These are phyloP conservation scores for Thalassarche chlororhynchos DNA, from an alignment of 2,113 vertebrate genomes.

Conservation along the genomic window DNA sequence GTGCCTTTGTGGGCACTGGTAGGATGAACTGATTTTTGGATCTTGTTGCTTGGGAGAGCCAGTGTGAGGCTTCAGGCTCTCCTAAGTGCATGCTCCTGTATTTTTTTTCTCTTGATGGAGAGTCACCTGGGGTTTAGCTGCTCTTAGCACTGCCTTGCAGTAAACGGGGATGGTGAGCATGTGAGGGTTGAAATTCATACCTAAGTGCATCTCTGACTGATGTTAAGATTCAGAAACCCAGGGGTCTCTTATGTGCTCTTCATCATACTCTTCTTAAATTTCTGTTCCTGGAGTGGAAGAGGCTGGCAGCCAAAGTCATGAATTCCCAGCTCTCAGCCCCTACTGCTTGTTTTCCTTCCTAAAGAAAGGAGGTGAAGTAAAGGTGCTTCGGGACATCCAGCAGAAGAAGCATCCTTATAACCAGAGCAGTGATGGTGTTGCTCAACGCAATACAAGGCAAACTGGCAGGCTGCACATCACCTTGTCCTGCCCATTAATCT, in stretches of 20 bases:
- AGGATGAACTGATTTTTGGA: background rate
- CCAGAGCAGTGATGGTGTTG: background rate
- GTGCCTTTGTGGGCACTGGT: background rate
- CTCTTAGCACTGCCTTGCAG: background rate
- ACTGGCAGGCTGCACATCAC: background rate
- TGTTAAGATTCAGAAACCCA: background rate
- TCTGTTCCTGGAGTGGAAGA: background rate
- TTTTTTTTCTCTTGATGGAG: background rate
- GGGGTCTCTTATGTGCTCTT: background rate
- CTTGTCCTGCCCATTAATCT: background rate
- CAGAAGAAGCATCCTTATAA: background rate
- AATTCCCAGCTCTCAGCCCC: background rate
- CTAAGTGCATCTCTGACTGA: background rate
- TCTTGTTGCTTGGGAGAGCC: background rate
- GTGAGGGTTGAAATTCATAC: background rate
- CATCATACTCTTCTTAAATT: background rate
- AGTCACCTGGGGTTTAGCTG: background rate
- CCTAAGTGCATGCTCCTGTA: background rate
- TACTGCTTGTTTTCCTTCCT: background rate
- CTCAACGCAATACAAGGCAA: background rate
- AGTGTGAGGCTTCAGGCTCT: background rate
- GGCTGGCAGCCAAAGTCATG: background rate
- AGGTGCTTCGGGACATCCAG: background rate
- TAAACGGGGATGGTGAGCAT: background rate
- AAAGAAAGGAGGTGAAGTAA: background rate